Conservation (phyloP, 1,140 invertebrate genomes). For the Drosophila elegans region DNA sequence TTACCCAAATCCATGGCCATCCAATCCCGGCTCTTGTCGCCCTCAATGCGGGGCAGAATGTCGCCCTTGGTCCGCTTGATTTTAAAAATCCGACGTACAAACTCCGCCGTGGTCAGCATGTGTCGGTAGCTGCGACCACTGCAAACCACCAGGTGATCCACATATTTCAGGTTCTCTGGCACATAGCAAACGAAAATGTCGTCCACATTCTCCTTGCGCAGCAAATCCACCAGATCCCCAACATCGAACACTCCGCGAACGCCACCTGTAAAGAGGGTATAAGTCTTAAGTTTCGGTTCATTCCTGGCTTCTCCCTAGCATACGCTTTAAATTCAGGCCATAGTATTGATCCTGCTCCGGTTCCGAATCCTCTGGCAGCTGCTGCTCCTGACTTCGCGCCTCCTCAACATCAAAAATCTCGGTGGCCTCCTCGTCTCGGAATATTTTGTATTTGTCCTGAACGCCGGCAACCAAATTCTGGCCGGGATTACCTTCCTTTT, state of each 20-base stretch:
- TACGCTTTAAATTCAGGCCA: constrained; percentile 86
- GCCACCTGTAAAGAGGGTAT: constrained; percentile 88
- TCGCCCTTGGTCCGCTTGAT: constrained; percentile 89
- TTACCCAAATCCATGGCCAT: constrained; percentile 95
- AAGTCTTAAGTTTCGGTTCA: background rate
- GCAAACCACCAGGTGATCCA: constrained; percentile 92
- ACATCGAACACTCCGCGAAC: constrained; percentile 93
- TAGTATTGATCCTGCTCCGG: constrained; percentile 81
- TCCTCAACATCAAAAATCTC: constrained; percentile 89
- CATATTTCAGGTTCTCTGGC: constrained; percentile 91
- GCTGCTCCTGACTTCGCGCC: constrained; percentile 85
- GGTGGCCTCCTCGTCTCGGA: constrained; percentile 87
- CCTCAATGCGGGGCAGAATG: constrained; percentile 91
- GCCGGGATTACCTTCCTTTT: constrained; percentile 10
- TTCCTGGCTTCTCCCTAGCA: constrained; percentile 51
- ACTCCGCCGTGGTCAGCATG: constrained; percentile 90
- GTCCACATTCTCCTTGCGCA: constrained; percentile 91
- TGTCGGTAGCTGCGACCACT: constrained; percentile 91
- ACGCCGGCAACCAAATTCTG: constrained; percentile 49
- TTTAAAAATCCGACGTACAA: constrained; percentile 92
- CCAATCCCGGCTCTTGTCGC: constrained; percentile 91
- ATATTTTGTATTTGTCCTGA: constrained; percentile 76
- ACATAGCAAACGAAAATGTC: constrained; percentile 93
- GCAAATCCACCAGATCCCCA: constrained; percentile 92
- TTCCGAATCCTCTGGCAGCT: constrained; percentile 36